These are phyloP conservation scores for Atherinosoma microstoma DNA, from an alignment of 2,797 vertebrate species.

Conservation along the genomic window DNA sequence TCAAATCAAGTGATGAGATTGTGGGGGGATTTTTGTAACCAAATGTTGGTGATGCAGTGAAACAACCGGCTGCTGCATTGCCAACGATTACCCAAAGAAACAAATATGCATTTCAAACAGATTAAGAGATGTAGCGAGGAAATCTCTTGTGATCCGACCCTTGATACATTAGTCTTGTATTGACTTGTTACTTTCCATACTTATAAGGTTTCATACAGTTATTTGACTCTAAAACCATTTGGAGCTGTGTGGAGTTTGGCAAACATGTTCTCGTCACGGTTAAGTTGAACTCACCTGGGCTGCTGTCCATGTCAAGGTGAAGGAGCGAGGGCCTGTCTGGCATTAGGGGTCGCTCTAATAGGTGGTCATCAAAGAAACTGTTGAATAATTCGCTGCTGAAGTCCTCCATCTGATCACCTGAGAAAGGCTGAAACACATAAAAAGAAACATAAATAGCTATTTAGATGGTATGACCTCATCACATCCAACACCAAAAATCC, in stretches of 20 bases:
- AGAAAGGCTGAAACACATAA: constrained; percentile 87
- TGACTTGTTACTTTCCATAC: not conserved
- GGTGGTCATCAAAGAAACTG: constrained; percentile 97
- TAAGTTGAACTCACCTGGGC: constrained; percentile 65
- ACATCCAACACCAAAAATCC: not conserved
- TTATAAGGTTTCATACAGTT: not conserved
- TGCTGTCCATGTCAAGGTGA: constrained; percentile 94
- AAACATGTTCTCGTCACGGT: not conserved
- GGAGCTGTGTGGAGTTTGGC: not conserved
- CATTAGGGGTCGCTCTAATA: constrained; percentile 88
- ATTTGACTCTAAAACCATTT: not conserved
- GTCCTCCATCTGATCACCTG: constrained; percentile 96
- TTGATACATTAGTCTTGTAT: not conserved
- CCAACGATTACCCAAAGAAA: constrained; percentile 13
- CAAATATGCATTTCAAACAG: not conserved
- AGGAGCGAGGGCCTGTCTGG: constrained; percentile 91
- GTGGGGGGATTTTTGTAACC: constrained; percentile 4
- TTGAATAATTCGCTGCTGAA: constrained; percentile 98
- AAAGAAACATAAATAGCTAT: not conserved
- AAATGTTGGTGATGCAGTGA: constrained; percentile 21
- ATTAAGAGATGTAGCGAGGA: not conserved
- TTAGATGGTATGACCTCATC: not conserved
- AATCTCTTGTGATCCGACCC: not conserved
- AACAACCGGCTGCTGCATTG: constrained; percentile 30
- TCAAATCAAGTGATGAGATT: constrained; percentile 31